A percentile compares a stretch with the other conserved stretches of the same genome.
phyloP scores from a whole-genome alignment of 2,797 vertebrate genomes.

The Mycteria americana region DNA sequence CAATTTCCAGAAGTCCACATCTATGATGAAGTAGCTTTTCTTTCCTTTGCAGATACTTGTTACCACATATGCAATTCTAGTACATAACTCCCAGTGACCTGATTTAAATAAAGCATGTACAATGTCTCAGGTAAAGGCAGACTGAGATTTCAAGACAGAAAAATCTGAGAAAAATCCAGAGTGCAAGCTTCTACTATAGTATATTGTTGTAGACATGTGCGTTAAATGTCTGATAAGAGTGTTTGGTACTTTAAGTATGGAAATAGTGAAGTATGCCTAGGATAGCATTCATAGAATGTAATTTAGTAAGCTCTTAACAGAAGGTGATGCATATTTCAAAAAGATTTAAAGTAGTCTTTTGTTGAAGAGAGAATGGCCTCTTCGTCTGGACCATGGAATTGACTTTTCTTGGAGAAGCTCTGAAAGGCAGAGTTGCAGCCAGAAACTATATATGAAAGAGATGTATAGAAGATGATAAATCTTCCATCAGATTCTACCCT shows the following conservation, averaged over 20 bases:
- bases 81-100: not conserved
- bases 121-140: not conserved
- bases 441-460: not conserved
- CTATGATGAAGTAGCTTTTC: not conserved
- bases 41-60: not conserved
- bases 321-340: not conserved
- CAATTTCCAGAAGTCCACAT: not conserved
- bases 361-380: not conserved
- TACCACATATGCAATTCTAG: not conserved
- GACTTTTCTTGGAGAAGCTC: not conserved
- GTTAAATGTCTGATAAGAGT: not conserved
- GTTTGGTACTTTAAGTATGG: not conserved
- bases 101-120: not conserved
- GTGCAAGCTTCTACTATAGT: not conserved
- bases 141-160: not conserved
- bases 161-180: not conserved
- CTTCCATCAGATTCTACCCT: not conserved
- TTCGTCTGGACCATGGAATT: not conserved
- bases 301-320: not conserved
- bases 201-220: not conserved
- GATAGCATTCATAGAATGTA: not conserved
- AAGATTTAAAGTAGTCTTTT: not conserved
- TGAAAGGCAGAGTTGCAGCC: not conserved
- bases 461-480: not conserved
- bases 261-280: not conserved